Conservation (phyloP, 2,113 vertebrate genomes). For the Myrmecobius fasciatus region DNA sequence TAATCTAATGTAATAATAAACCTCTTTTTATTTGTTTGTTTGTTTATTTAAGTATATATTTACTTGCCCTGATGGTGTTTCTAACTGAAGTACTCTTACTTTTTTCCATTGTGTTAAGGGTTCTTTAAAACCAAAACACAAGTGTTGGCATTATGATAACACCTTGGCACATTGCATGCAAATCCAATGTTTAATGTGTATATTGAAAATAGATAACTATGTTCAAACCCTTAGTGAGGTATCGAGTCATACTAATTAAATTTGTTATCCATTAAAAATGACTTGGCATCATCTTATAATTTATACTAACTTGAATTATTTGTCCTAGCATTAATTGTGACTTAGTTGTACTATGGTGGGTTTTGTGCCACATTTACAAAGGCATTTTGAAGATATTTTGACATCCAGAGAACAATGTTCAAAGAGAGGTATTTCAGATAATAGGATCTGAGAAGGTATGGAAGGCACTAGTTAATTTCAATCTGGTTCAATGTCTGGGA, state of each 20-base stretch:
- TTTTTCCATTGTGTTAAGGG: background rate
- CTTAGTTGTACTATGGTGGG: too few species aligned
- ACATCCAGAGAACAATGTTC: background rate
- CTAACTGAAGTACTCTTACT: background rate
- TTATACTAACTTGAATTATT: background rate
- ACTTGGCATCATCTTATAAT: background rate
- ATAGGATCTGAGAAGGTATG: background rate
- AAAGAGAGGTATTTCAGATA: background rate
- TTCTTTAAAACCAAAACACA: background rate
- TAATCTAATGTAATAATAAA: background rate
- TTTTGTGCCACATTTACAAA: background rate
- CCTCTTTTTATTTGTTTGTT: background rate
- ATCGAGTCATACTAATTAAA: background rate
- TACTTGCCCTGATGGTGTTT: background rate
- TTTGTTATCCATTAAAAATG: background rate
- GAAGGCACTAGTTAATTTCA: background rate
- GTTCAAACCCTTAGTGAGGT: background rate
- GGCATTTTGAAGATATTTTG: background rate
- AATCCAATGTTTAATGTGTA: background rate
- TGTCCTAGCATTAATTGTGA: background rate
- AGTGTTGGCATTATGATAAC: background rate
- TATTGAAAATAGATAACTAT: background rate
- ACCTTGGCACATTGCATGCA: background rate
- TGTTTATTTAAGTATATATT: background rate
- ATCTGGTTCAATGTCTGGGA: background rate